Evolutionary conservation across 2,888 invertebrate genomes (phyloP).

Genomic region (Epicampocera succincta): DNA sequence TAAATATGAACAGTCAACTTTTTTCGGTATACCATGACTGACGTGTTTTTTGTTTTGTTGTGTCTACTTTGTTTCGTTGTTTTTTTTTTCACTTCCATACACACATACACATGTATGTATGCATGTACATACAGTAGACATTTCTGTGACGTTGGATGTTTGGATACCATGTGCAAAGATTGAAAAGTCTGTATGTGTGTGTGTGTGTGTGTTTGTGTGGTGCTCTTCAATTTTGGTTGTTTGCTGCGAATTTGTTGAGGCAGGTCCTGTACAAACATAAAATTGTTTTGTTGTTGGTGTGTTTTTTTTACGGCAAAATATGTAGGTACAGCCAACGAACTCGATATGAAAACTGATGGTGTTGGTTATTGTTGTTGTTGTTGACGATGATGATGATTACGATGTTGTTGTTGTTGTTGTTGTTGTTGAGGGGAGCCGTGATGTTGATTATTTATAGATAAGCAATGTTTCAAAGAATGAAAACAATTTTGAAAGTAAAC

Average conservation of each 20-base stretch:
- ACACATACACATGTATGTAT: too few species aligned
- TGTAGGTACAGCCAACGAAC: conserved; percentile 81
- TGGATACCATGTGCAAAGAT: conserved; percentile 12
- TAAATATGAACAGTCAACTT: conserved; percentile 25
- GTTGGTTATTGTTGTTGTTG: conserved; percentile 43
- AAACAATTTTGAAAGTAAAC: not conserved
- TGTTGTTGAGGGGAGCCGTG: conserved; percentile 13
- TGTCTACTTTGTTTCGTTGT: conserved; percentile 32
- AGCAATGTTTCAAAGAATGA: conserved; percentile 27
- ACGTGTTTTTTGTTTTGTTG: conserved; percentile 57
- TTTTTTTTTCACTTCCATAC: not conserved
- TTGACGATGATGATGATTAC: too few species aligned
- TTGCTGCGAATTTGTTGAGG: conserved; percentile 77
- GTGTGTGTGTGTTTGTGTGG: too few species aligned
- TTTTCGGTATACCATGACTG: conserved; percentile 57
- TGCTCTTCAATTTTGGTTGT: conserved; percentile 39
- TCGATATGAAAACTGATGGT: conserved; percentile 68
- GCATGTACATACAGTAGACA: conserved; percentile 41
- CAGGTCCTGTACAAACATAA: conserved; percentile 77
- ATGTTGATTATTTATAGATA: conserved; percentile 44
- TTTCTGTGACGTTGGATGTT: conserved; percentile 29
- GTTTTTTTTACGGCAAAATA: conserved; percentile 73
- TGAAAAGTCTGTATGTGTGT: conserved; percentile 25
- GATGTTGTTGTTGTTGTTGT: conserved; percentile 27
- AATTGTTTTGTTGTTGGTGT: conserved; percentile 45